Base-by-base conservation (phyloP, 2,888 invertebrate genomes). In the Suillia variegata region DNA sequence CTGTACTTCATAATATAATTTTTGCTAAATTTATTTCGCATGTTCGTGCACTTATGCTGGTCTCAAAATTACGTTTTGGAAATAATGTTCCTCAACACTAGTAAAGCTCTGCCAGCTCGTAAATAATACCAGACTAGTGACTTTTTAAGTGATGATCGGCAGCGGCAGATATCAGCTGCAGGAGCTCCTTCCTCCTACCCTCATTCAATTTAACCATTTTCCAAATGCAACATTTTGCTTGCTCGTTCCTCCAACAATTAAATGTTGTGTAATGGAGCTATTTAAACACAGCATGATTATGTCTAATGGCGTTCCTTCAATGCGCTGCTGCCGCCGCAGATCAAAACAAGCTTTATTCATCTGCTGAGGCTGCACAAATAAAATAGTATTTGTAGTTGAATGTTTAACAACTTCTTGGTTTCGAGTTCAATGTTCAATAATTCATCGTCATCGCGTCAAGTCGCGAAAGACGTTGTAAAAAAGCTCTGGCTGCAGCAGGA, bases 201-300 rank as follows among this genome's bases (percentile, higher is more conserved):
- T n/a, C n/a, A n/a, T n/a, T n/a, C n/a, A n/a, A n/a, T n/a, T n/a
- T n/a, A n/a, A n/a, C n/a, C n/a, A n/a, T n/a, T 38, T 13, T 38
- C 38, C 38, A 38, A 13, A 8, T 38, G 26, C 26, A 26, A 26
- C 26, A 26, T 10, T 6, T 26, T 26, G 5, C 6, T 26, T 26
- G 38, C 38, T 38, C 12, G 3, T 26, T 52, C n/a, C 13, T 3
- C n/a, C 13, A n/a, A 47, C 55, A 47, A 47, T 47, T 55, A 55
- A 55, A 66, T 61, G 38, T 58, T 50, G 60, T 66, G 66, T 66
- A 66, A 66, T 64, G 61, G 64, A 64, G 66, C 66, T 62, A 64
- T 66, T 64, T 66, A 47, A 59, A 54, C 64, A 61, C 64, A 64
- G 66, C 66, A 55, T 62, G 64, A 61, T 66, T 62, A 61, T 26